A percentile compares a stretch with the other conserved stretches of the same genome.
Conservation (phyloP, 2,113 vertebrate genomes). For the Phylloscopus trochilus region DNA sequence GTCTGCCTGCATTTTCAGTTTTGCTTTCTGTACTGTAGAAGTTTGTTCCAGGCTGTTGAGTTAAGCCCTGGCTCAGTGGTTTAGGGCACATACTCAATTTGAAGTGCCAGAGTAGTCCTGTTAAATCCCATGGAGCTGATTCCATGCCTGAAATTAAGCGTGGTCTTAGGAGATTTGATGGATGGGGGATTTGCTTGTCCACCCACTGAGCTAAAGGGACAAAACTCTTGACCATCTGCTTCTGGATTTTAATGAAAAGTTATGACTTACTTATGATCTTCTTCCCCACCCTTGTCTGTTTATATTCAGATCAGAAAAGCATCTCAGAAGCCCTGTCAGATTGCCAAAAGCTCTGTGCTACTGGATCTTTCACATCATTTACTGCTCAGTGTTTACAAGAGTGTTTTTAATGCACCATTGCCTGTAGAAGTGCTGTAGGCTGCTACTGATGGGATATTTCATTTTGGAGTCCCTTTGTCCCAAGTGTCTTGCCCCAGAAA, state of each 20-base stretch:
- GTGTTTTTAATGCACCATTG: neutral
- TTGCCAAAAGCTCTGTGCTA: conserved; percentile 42
- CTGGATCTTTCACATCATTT: conserved; percentile 45
- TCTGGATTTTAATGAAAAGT: conserved; percentile 40
- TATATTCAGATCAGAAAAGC: conserved; percentile 28
- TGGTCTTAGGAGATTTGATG: neutral
- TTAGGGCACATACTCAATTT: neutral
- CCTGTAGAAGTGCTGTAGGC: neutral
- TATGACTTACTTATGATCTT: conserved; percentile 22
- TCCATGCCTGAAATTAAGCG: neutral
- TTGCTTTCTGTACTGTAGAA: neutral
- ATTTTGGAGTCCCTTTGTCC: neutral
- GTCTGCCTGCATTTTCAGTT: neutral
- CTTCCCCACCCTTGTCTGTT: neutral
- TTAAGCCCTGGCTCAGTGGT: neutral
- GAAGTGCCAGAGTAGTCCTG: neutral
- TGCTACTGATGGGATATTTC: neutral
- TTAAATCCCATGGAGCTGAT: neutral
- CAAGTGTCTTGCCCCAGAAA: neutral
- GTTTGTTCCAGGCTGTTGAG: neutral
- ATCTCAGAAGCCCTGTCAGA: conserved; percentile 32
- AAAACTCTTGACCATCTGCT: conserved; percentile 2
- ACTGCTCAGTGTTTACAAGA: conserved; percentile 34
- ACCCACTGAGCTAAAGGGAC: neutral
- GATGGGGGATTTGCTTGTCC: neutral